Evolutionary conservation across 2,797 vertebrate species (phyloP), one percentile per base, ranked within the genome.

Genomic region (Strix occidentalis): DNA sequence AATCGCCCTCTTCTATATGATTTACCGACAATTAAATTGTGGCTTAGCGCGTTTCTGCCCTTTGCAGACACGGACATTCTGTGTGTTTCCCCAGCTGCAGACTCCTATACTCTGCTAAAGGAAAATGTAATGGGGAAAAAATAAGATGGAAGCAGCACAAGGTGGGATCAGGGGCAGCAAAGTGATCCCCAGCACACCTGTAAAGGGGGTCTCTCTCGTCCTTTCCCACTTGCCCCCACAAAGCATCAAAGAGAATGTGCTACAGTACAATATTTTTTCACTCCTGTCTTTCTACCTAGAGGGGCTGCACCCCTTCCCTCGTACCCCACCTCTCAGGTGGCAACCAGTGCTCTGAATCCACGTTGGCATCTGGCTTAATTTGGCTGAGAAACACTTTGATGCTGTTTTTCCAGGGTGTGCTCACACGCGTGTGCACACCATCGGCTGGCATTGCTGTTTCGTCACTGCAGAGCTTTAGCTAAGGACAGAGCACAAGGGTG

Each of bases 51-150:
- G 28, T 45, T 53, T 35, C 64, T 86, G 92, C 84, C 72, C 85
- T 77, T 37, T 2, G 70, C 92, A 25, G 50, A 4, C 53, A 3
- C 45, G 3, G 1, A 1, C 10, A 0, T 13, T 7, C 51, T 2
- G 23, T 2, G 17, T 7, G 37, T 24, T 46, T 45, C 43, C 39
- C 16, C 75, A 14, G 50, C 76, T 26, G 83, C 80, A 12, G 56
- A 0, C 26, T 75, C 41, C 76, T 4, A 6, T 43, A 0, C 13
- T 0, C 13, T 23, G 1, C 16, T 0, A 0, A 24, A 66, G 56
- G 51, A 10, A 11, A 6, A 41, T 0, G 17, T 15, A 14, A 33
- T 35, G 15, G 0, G 25, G 65, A 10, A 87, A 18, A 63, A 58
- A 9, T 11, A 4, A 18, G 56, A 12, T 5, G 61, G 31, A n/a